phyloP scores from a whole-genome alignment of 2,797 vertebrate species.

The Pteropus rufus region DNA sequence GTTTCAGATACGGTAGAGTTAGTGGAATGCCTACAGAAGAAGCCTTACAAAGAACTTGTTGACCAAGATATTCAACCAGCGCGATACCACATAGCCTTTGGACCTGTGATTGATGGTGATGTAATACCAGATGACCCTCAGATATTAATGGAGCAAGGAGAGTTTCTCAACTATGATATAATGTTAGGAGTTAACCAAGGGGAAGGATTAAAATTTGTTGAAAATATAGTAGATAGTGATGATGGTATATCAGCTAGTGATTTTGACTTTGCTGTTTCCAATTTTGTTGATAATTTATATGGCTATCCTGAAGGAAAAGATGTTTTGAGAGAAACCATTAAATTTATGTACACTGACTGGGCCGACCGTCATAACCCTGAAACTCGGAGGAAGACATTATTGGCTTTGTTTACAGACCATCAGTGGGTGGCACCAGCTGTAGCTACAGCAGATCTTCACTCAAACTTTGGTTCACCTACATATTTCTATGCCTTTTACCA shows the following conservation, averaged over 20 bases:
- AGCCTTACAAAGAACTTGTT: conserved; percentile 98
- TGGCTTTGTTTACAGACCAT: conserved; percentile 98
- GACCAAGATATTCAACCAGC: conserved; percentile 99
- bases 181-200: conserved; percentile 99
- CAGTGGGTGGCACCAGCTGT: conserved; percentile 99
- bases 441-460: conserved; percentile 98
- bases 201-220: conserved; percentile 98
- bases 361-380: conserved; percentile 98
- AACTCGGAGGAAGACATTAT: conserved; percentile 95
- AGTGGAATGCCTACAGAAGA: conserved; percentile 96
- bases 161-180: conserved; percentile 99
- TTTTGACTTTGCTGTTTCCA: conserved; percentile 99
- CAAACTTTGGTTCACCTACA: conserved; percentile 98
- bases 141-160: conserved; percentile 99
- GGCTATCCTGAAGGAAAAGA: conserved; percentile 99
- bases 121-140: conserved; percentile 99
- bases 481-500: conserved; percentile 99
- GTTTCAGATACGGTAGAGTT: conserved; percentile 96
- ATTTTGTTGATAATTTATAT: conserved; percentile 98
- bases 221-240: conserved; percentile 98
- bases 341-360: conserved; percentile 99
- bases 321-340: conserved; percentile 97
- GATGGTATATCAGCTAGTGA: conserved; percentile 98
- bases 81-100: conserved; percentile 98
- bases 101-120: conserved; percentile 98